These are phyloP conservation scores for Caenorhabditis sulstoni DNA, from an alignment of 2,888 invertebrate genomes.

Conservation along the genomic window DNA sequence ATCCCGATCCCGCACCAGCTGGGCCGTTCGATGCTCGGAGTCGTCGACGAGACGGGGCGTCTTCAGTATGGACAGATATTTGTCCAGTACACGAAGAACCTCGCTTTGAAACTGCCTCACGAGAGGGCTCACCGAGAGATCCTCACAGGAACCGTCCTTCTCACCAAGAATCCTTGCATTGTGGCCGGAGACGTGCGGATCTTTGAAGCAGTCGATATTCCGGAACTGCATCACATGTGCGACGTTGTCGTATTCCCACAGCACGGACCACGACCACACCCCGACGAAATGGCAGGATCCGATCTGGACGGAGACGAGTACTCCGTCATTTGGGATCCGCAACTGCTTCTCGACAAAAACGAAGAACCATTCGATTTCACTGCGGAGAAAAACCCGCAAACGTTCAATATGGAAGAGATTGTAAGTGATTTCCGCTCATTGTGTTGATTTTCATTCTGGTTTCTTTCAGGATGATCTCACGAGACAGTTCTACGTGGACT, in stretches of 20 bases:
- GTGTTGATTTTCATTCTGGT: no score
- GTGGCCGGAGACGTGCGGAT: conserved; percentile 81
- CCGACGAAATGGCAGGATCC: conserved; percentile 82
- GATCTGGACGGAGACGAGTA: conserved; percentile 82
- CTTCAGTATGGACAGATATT: conserved; percentile 77
- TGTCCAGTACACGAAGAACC: conserved; percentile 72
- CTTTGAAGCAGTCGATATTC: conserved; percentile 79
- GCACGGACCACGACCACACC: conserved; percentile 81
- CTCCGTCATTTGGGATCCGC: conserved; percentile 81
- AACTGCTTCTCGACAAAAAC: conserved; percentile 79
- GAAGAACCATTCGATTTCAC: conserved; percentile 71
- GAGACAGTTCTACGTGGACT: conserved; percentile 80
- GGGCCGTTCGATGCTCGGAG: conserved; percentile 76
- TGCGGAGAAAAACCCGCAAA: conserved; percentile 18
- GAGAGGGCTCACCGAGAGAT: conserved; percentile 26
- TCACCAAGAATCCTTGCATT: conserved; percentile 82
- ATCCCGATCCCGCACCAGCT: conserved; percentile 64
- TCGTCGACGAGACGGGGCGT: conserved; percentile 76
- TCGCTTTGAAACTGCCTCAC: conserved; percentile 23
- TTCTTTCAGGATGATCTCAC: conserved; percentile 57
- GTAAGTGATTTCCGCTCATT: no score
- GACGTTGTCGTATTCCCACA: conserved; percentile 82
- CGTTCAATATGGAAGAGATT: conserved; percentile 32
- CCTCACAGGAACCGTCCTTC: conserved; percentile 78
- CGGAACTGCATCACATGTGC: conserved; percentile 75